Percentiles rank a stretch among this genome's conserved stretches.
These are phyloP conservation scores for Diarsia dahlii DNA, from an alignment of 2,888 invertebrate species.

Conservation along the genomic window DNA sequence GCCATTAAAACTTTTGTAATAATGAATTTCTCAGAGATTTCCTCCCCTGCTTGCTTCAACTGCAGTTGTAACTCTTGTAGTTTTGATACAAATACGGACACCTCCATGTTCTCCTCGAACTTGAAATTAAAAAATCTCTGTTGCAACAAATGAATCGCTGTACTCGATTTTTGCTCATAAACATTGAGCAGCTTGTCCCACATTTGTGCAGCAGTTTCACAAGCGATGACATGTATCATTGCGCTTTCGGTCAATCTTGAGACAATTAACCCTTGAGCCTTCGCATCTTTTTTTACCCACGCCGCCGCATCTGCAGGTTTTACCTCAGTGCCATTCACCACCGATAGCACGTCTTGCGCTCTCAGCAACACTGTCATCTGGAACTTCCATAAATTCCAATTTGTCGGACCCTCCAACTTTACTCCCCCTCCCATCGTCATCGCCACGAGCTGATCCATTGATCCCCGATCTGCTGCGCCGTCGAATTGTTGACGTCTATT, in stretches of 20 bases:
- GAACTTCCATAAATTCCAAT: slow-evolving; percentile 3
- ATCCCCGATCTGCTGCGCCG: background rate
- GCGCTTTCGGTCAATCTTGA: slow-evolving; percentile 7
- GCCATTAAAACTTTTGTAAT: slow-evolving; percentile 1
- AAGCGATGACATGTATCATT: background rate
- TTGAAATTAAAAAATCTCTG: no score
- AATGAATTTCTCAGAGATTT: slow-evolving; percentile 7
- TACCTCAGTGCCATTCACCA: background rate
- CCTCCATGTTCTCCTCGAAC: slow-evolving; percentile 2
- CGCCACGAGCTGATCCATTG: background rate
- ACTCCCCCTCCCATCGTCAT: background rate
- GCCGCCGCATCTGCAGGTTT: no score
- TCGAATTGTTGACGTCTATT: background rate
- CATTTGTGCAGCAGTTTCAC: no score
- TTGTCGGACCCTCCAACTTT: slow-evolving; percentile 10
- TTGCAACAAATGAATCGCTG: no score
- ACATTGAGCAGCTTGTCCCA: no score
- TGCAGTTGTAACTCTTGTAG: slow-evolving; percentile 4
- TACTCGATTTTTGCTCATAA: no score
- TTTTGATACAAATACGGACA: background rate
- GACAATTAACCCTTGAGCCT: no score
- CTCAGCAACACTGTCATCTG: slow-evolving; percentile 9
- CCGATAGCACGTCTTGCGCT: slow-evolving; percentile 4
- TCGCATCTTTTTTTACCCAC: no score
- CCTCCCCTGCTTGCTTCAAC: slow-evolving; percentile 4